Evolutionary conservation across 2,113 vertebrate species (phyloP), one percentile per base, ranked within the genome.

Genomic region (Myrmecobius fasciatus): DNA sequence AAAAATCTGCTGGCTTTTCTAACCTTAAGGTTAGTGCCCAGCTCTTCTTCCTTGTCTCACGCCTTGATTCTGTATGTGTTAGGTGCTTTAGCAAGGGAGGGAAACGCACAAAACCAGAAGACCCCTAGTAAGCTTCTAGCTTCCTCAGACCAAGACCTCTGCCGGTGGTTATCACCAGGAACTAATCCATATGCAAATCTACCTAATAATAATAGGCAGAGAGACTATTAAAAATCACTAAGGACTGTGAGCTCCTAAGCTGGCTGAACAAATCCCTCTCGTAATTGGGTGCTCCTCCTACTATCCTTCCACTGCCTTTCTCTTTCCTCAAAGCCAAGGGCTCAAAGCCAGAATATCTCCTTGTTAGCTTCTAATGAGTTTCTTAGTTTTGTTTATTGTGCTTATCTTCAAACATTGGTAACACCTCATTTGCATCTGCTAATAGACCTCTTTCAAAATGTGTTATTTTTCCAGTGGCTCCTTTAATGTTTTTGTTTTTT

Each of bases 1-100:
- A 47, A 91, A 94, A 94, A 92, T 96, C 94, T 52, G 48, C 0
- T 90, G 89, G 53, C 89, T 96, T 97, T 95, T 94, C 95, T 96
- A 95, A 96, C 94, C 92, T 67, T 9, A 0, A 90, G 54, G 93
- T 94, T 48, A 95, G 92, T 91, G 95, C 92, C 93, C 94, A 67
- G 75, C 54, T 92, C 94, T 83, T 94, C 93, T 94, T 93, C 60
- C 12, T 93, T 43, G 47, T 92, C 96, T 93, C 91, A 17, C 95
- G 94, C 43, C 49, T 94, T 88, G 20, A 43, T 43, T 95, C 93
- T 93, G 54, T 49, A 49, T 89, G 94, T 91, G 94, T 91, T 94
- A 75, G 92, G 92, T 92, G 52, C 31, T 2, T 88, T n/a, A 8
- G 88, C 54, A 25, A 46, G n/a, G 90, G 90, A 28, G 28, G 95